Evolutionary conservation across 2,113 vertebrate genomes (phyloP), one percentile per base, ranked within the genome.

Genomic region (Ictalurus punctatus): DNA sequence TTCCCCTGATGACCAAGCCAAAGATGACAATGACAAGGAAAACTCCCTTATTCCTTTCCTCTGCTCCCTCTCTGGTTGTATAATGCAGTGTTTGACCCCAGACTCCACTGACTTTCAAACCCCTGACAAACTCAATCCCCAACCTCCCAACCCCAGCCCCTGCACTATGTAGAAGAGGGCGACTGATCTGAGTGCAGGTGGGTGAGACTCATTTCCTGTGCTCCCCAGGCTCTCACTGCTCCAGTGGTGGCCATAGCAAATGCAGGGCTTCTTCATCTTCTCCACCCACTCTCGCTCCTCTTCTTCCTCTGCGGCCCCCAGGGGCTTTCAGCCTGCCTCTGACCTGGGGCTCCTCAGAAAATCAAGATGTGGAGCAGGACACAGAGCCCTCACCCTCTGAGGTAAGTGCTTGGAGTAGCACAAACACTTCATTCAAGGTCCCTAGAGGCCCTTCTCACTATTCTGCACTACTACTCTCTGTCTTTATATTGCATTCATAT

Each of bases 141-240:
- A 71, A 52, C 74, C 76, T 52, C 87, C 84, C 83, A 17, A 34
- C 74, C 86, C 37, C 85, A 91, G 52, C 79, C 52, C 3, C 48
- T 4, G 52, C 91, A 92, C 93, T 94, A 91, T 95, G 93, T 95
- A 94, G 92, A 95, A 94, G 94, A 95, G 94, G 88, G 94, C 95
- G 90, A 95, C 96, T 95, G 95, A 93, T 95, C 95, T 95, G 91
- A 84, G 90, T 96, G 95, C 97, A 95, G 94, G 93, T 95, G 96
- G 96, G 96, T 97, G 97, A 97, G 97, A 97, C 94, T 96, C 94
- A 92, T 97, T 96, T 98, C 97, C 97, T 97, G 96, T 97, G 96
- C 96, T 97, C 96, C 96, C 96, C 97, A 97, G 97, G 97, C 95
- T 95, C 96, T 94, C 96, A 95, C 96, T 95, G 93, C 96, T 94